These are phyloP conservation scores for Galago senegalensis DNA, from an alignment of 2,797 vertebrate genomes.

Conservation along the genomic window DNA sequence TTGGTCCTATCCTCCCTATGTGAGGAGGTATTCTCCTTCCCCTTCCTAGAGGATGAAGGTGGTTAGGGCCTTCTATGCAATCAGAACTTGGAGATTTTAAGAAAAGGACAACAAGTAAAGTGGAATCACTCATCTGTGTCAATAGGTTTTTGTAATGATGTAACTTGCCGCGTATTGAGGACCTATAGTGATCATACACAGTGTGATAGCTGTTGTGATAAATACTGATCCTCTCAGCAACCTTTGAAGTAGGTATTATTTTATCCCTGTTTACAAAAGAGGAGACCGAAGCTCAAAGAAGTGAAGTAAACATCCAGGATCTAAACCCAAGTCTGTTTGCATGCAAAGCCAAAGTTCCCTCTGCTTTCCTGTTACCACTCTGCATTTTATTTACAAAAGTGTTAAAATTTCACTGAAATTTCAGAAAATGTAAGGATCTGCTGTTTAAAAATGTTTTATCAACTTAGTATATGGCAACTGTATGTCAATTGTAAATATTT, in stretches of 20 bases:
- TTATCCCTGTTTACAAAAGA: slow-evolving; percentile 26
- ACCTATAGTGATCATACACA: background rate
- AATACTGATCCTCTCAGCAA: background rate
- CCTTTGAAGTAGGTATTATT: background rate
- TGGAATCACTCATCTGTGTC: slow-evolving; percentile 30
- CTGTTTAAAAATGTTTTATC: slow-evolving; percentile 59
- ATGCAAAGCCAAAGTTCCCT: slow-evolving; percentile 48
- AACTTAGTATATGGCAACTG: background rate
- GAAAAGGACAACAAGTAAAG: slow-evolving; percentile 49
- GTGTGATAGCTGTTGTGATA: background rate
- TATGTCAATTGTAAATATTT: slow-evolving; percentile 40
- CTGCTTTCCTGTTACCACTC: background rate
- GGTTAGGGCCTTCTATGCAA: background rate
- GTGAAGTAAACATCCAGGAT: background rate
- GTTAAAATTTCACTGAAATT: slow-evolving; percentile 1
- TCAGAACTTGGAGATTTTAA: slow-evolving; percentile 60
- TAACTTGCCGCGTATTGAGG: slow-evolving; percentile 31
- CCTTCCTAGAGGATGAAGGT: background rate
- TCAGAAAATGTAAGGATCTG: slow-evolving; percentile 29
- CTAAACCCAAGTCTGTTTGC: background rate
- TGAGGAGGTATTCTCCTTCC: background rate
- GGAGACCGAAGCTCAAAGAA: slow-evolving; percentile 1
- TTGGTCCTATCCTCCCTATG: background rate
- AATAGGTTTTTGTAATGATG: slow-evolving; percentile 21
- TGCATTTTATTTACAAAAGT: slow-evolving; percentile 53